Percentiles rank a stretch among this genome's conserved stretches.
These are phyloP conservation scores for Corythornis cristatus DNA, from an alignment of 2,113 vertebrate genomes.

Conservation along the genomic window DNA sequence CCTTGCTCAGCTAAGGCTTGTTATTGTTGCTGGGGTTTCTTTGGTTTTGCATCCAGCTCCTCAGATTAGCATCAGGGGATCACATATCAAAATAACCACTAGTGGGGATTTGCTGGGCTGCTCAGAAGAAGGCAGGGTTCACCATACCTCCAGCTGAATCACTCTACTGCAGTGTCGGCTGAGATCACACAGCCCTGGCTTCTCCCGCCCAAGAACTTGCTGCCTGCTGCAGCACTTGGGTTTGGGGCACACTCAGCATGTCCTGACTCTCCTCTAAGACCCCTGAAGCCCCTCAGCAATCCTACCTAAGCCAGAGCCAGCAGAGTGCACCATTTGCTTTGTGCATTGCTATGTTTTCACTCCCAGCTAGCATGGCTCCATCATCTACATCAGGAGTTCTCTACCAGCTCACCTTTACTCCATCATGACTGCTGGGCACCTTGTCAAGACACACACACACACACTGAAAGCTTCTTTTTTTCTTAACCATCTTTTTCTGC, in stretches of 20 bases:
- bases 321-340: neutral
- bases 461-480: neutral
- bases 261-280: neutral
- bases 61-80: constrained; percentile 45
- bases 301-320: neutral
- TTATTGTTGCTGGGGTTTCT: constrained; percentile 8
- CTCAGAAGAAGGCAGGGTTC: constrained; percentile 22
- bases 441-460: neutral
- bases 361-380: neutral
- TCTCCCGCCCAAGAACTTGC: neutral
- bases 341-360: accelerated
- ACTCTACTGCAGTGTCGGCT: neutral
- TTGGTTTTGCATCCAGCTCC: neutral
- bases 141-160: neutral
- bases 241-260: neutral
- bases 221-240: neutral
- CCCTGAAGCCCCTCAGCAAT: neutral
- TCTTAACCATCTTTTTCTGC: neutral
- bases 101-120: constrained; percentile 15
- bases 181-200: neutral
- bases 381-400: neutral
- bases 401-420: neutral
- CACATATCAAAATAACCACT: constrained; percentile 59
- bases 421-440: neutral
- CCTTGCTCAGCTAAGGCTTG: neutral